Evolutionary conservation across 2,888 invertebrate genomes (phyloP), one percentile per base, ranked within the genome.

Genomic region (Ctena decussata): DNA sequence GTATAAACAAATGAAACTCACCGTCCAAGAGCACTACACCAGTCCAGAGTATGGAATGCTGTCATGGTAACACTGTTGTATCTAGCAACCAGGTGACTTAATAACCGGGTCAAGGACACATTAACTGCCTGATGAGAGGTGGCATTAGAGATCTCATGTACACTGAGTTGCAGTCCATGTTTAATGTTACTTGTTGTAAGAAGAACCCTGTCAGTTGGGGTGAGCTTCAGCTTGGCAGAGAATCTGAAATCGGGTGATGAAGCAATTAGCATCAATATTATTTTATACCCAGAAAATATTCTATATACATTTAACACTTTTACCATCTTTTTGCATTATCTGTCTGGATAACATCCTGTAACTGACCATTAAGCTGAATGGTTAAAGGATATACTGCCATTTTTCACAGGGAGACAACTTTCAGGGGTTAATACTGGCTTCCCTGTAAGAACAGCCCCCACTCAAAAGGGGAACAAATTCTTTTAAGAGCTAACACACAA

Each of bases 91-190:
- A 93, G 77, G 82, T 93, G 92, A 60, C 90, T 85, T 60, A 91
- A 83, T 32, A 95, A 89, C 44, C 87, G 77, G 30, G 85, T 83
- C n/a, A 95, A 84, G 30, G 93, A 91, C 18, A 87, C 32, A 15
- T 82, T 90, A 69, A 94, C 94, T 8, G 86, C 87, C 24, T 49
- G 81, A 80, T 95, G 95, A 0, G 93, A 93, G 0, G 94, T 94
- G 15, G 95, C 95, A 80, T 95, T 94, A 60, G 90, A 86, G 69
- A 95, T 92, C 35, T 90, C 89, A 73, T 93, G 81, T 15, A 95
- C 74, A 18, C 87, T 89, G 37, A 91, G 82, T 84, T 92, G 91
- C 21, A 95, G 81, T 5, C 93, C 92, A 80, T 91, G 90, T n/a
- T 89, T 87, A 30, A 94, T 71, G 75, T 93, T 91, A 21, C 92